Evolutionary conservation across 2,888 invertebrate genomes (phyloP).

Genomic region (Orthosia cruda): DNA sequence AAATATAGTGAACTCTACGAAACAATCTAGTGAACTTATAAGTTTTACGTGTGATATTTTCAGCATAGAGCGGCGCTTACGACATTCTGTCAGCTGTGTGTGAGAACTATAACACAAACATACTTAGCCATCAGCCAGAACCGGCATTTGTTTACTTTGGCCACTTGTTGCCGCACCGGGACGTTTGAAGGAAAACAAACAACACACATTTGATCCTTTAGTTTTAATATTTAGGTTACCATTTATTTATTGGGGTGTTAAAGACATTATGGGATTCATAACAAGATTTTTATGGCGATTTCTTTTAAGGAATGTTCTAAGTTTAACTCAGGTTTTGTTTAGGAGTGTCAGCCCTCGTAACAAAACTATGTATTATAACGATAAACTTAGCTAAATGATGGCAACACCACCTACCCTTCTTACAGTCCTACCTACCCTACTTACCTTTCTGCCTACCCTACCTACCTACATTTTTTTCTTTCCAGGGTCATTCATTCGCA

Average conservation of each 20-base stretch:
- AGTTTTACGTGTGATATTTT: background rate
- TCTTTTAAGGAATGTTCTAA: background rate
- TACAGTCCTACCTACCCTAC: no score
- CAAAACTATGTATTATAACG: no score
- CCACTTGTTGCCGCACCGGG: conserved; percentile 82
- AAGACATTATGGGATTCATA: conserved; percentile 12
- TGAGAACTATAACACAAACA: conserved; percentile 74
- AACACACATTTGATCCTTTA: conserved; percentile 75
- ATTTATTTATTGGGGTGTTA: conserved; percentile 39
- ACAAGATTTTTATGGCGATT: conserved; percentile 1
- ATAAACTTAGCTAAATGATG: background rate
- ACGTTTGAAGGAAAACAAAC: conserved; percentile 81
- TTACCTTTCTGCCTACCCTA: no score
- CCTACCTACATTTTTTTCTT: no score
- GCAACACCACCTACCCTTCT: background rate
- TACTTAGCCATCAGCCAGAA: conserved; percentile 70
- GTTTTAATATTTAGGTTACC: conserved; percentile 68
- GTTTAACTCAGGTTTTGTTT: background rate
- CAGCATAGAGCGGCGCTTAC: background rate
- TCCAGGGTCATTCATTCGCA: no score
- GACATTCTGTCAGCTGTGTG: conserved; percentile 14
- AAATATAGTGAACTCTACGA: no score
- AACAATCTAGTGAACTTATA: background rate
- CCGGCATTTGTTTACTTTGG: conserved; percentile 80
- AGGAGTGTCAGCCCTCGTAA: background rate